Conservation (phyloP, 2,797 vertebrate species). For the Trichosurus vulpecula region DNA sequence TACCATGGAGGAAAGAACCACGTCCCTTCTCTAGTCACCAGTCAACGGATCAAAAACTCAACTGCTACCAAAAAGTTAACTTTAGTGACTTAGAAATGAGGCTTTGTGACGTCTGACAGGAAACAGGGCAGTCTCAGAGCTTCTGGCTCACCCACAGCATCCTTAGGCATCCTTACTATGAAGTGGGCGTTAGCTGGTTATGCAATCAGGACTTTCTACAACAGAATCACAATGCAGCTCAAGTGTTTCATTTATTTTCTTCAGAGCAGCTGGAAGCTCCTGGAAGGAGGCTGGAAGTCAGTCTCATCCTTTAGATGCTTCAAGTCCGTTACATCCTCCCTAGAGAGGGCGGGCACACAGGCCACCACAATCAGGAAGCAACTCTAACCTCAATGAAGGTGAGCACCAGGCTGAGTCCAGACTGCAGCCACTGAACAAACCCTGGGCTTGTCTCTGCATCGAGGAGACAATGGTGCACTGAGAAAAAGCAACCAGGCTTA, state of each 20-base stretch:
- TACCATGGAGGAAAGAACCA: too few species aligned
- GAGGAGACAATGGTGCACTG: too few species aligned
- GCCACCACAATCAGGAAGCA: conserved; percentile 33
- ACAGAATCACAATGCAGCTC: neutral
- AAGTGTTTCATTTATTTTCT: conserved; percentile 1
- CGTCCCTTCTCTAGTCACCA: neutral
- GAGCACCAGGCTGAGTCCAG: too few species aligned
- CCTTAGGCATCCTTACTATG: neutral
- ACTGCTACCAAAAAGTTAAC: neutral
- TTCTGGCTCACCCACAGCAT: neutral
- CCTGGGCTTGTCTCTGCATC: too few species aligned
- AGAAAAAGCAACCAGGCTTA: neutral
- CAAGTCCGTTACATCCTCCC: neutral
- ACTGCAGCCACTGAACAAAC: neutral
- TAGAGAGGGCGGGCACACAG: neutral
- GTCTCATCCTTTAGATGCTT: conserved; percentile 41
- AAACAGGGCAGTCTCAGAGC: neutral
- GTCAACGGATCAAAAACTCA: too few species aligned
- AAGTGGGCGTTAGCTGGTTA: conserved; percentile 6
- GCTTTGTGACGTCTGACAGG: neutral
- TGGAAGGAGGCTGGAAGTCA: neutral
- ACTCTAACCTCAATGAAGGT: neutral
- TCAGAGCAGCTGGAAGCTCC: neutral
- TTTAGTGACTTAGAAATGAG: neutral
- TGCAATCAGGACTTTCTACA: neutral